phyloP scores from a whole-genome alignment of 2,888 invertebrate genomes.

The Epinotia bilunana region DNA sequence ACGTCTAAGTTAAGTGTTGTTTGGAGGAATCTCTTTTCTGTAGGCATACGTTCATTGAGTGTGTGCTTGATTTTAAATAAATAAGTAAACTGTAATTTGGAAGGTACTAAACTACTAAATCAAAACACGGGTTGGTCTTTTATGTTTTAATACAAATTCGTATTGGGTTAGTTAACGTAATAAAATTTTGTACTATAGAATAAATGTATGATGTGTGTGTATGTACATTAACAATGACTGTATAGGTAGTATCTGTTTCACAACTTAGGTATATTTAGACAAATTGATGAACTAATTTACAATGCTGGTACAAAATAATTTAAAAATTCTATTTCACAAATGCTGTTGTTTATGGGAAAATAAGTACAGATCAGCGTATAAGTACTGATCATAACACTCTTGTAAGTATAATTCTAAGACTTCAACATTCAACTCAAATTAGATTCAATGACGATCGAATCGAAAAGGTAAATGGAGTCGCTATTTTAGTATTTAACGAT shows the following conservation, averaged over 20 bases:
- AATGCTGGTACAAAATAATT: slow-evolving; percentile 52
- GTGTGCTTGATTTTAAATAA: slow-evolving; percentile 34
- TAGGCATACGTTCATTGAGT: neutral
- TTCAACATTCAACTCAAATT: slow-evolving; percentile 62
- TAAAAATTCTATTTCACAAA: slow-evolving; percentile 45
- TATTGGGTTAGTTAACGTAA: slow-evolving; percentile 74
- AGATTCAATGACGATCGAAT: slow-evolving; percentile 72
- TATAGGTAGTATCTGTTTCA: slow-evolving; percentile 18
- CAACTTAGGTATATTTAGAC: slow-evolving; percentile 10
- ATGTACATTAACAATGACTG: slow-evolving; percentile 23
- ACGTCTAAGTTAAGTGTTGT: slow-evolving; percentile 9
- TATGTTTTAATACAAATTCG: slow-evolving; percentile 81
- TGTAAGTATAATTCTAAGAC: slow-evolving; percentile 51
- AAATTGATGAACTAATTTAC: slow-evolving; percentile 45
- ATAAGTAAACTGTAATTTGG: slow-evolving; percentile 49
- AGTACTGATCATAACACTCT: slow-evolving; percentile 31
- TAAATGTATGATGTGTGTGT: slow-evolving; percentile 34
- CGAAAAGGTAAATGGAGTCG: slow-evolving; percentile 69
- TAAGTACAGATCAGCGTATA: slow-evolving; percentile 23
- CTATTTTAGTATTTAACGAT: slow-evolving; percentile 56
- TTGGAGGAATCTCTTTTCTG: neutral
- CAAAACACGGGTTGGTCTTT: slow-evolving; percentile 82
- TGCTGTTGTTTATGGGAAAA: slow-evolving; percentile 1
- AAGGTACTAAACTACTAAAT: slow-evolving; percentile 83
- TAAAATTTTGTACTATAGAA: slow-evolving; percentile 66